Evolutionary conservation across 2,888 invertebrate species (phyloP), one percentile per base, ranked within the genome.

Genomic region (Strigamia maritima): DNA sequence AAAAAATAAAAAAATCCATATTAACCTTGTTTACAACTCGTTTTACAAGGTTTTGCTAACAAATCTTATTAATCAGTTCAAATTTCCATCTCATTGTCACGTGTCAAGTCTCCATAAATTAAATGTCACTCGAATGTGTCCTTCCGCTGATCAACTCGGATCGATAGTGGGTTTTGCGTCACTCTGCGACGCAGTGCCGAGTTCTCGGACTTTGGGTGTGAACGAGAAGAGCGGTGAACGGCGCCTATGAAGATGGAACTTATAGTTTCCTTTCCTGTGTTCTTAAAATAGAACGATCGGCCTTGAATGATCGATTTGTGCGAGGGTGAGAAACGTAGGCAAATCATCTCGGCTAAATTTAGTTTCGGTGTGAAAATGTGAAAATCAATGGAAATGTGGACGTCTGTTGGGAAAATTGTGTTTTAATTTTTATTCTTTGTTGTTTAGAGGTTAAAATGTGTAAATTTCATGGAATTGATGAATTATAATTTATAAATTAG

Each of bases 281-380:
- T 54, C 19, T 54, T n/a, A 54, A 54, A 54, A 54, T 54, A 54
- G 54, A 14, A 7, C 14, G 19, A 54, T 54, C 54, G 16, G 54
- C 54, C 54, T 54, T 54, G 54, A 54, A 19, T 54, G 54, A 54
- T 54, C 54, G 54, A 54, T 54, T 54, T 54, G 4, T 54, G 54
- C 16, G 54, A 10, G 54, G 54, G 54, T 54, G 38, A 38, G 10
- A 38, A 38, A 38, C 6, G 38, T 10, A 38, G 7, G 38, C 6
- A 38, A 38, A 38, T 38, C 6, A 8, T 38, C 10, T 38, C n/a
- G n/a, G n/a, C 38, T 38, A 38, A 38, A 38, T 38, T 38, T 38
- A 38, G 7, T 38, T 38, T 38, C n/a, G n/a, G n/a, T n/a, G n/a
- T n/a, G n/a, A n/a, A n/a, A n/a, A n/a, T n/a, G n/a, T n/a, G n/a